phyloP scores from a whole-genome alignment of 2,113 vertebrate genomes.

The Dissostichus mawsoni region DNA sequence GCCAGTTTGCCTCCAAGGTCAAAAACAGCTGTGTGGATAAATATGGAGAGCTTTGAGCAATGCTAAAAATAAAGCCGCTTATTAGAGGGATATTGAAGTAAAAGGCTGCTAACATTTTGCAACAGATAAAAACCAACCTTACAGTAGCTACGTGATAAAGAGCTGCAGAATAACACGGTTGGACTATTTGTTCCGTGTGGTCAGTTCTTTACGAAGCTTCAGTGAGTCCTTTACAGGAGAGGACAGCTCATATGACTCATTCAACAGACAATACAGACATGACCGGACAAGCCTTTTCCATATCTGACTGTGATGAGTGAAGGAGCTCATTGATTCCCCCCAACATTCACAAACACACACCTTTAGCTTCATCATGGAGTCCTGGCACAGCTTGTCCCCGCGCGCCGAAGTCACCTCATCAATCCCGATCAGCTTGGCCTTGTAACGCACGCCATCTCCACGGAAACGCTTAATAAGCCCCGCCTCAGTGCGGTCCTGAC shows the following conservation, averaged over 20 bases:
- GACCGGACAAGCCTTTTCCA: constrained; percentile 46
- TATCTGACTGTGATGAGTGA: constrained; percentile 60
- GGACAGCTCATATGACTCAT: constrained; percentile 70
- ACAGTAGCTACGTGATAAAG: constrained; percentile 26
- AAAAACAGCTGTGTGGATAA: constrained; percentile 38
- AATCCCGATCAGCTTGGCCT: constrained; percentile 97
- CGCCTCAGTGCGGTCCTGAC: constrained; percentile 97
- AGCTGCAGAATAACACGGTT: constrained; percentile 15
- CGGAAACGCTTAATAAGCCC: constrained; percentile 98
- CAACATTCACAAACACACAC: constrained; percentile 75
- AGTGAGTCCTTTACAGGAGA: constrained; percentile 60
- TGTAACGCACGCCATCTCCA: constrained; percentile 96
- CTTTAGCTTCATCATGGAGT: constrained; percentile 99
- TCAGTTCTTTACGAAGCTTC: constrained; percentile 44
- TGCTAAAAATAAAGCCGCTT: constrained; percentile 51
- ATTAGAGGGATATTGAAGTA: constrained; percentile 25
- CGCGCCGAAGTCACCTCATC: constrained; percentile 96
- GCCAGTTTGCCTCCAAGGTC: constrained; percentile 43
- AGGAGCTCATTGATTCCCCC: constrained; percentile 68
- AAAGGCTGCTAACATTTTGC: constrained; percentile 24
- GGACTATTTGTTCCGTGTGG: constrained; percentile 58
- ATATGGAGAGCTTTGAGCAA: constrained; percentile 37
- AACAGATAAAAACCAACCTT: constrained; percentile 2
- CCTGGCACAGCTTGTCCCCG: constrained; percentile 99
- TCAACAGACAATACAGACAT: constrained; percentile 57